These are phyloP conservation scores for Petrocephalus microphthalmus DNA, from an alignment of 2,113 vertebrate genomes.

Conservation along the genomic window DNA sequence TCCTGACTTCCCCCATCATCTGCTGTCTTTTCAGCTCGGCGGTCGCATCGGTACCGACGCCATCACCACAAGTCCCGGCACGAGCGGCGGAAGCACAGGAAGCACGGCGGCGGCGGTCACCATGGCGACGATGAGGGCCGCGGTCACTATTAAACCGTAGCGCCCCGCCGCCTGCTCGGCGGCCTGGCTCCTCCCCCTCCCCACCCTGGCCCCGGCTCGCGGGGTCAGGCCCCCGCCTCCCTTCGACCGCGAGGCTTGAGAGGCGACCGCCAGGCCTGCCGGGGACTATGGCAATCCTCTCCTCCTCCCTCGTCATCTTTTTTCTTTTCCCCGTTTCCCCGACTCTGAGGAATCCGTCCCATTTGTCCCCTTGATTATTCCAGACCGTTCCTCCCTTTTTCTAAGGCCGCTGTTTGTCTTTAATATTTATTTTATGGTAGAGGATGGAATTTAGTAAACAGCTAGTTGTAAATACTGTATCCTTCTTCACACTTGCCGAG, in stretches of 20 bases:
- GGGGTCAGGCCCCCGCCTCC: slow-evolving; percentile 40
- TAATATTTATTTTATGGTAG: slow-evolving; percentile 43
- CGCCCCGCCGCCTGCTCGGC: slow-evolving; percentile 15
- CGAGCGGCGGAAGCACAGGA: slow-evolving; percentile 82
- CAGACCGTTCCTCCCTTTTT: neutral
- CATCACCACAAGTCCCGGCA: slow-evolving; percentile 75
- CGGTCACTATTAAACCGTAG: slow-evolving; percentile 64
- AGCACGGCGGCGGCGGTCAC: slow-evolving; percentile 60
- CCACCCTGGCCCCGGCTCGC: slow-evolving; percentile 20
- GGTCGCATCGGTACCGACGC: slow-evolving; percentile 75
- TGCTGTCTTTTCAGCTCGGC: slow-evolving; percentile 62
- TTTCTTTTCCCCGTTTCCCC: slow-evolving; percentile 23
- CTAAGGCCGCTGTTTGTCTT: slow-evolving; percentile 26
- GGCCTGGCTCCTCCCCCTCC: slow-evolving; percentile 24
- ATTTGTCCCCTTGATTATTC: neutral
- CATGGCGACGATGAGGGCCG: slow-evolving; percentile 51
- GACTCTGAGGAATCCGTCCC: slow-evolving; percentile 15
- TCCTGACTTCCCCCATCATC: neutral
- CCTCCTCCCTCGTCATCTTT: slow-evolving; percentile 24
- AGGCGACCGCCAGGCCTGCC: slow-evolving; percentile 37
- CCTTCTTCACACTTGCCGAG: slow-evolving; percentile 37
- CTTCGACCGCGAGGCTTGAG: slow-evolving; percentile 45
- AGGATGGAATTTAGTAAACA: slow-evolving; percentile 41
- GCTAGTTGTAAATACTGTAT: slow-evolving; percentile 48
- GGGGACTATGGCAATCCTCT: slow-evolving; percentile 51